Conservation (phyloP, 2,113 vertebrate genomes). For the Brachyhypopomus gauderio region DNA sequence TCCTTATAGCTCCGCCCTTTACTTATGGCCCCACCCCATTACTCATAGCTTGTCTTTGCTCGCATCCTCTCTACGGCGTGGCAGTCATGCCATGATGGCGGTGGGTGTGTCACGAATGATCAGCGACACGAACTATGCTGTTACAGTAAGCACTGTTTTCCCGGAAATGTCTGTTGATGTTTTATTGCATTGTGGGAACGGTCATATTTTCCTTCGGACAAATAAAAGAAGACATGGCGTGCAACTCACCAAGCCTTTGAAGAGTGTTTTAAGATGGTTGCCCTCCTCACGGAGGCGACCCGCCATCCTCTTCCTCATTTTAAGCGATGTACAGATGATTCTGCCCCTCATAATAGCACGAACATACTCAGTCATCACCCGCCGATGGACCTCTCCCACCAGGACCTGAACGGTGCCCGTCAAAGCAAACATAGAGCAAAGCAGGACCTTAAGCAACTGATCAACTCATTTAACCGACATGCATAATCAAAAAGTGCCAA, state of each 20-base stretch:
- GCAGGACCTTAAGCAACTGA: neutral
- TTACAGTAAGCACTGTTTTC: constrained; percentile 11
- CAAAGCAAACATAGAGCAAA: neutral
- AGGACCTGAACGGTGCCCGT: constrained; percentile 67
- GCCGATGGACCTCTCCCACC: constrained; percentile 82
- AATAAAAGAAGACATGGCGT: neutral
- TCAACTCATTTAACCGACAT: neutral
- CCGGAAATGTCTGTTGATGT: neutral
- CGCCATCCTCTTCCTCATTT: constrained; percentile 83
- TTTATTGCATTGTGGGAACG: constrained; percentile 15
- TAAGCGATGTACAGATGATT: constrained; percentile 81
- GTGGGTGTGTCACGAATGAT: neutral
- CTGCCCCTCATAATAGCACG: constrained; percentile 82
- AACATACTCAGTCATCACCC: constrained; percentile 83
- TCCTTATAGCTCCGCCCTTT: too few relatives aligned
- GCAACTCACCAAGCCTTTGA: constrained; percentile 82
- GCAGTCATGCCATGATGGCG: too few relatives aligned
- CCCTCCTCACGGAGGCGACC: constrained; percentile 81
- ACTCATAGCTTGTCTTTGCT: too few relatives aligned
- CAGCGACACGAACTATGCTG: neutral
- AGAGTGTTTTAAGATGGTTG: constrained; percentile 81
- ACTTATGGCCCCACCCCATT: too few relatives aligned
- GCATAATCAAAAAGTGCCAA: neutral
- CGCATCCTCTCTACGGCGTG: too few relatives aligned
- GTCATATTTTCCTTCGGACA: constrained; percentile 8